phyloP scores from a whole-genome alignment of 1,140 invertebrate species.

The Helicoverpa armigera region DNA sequence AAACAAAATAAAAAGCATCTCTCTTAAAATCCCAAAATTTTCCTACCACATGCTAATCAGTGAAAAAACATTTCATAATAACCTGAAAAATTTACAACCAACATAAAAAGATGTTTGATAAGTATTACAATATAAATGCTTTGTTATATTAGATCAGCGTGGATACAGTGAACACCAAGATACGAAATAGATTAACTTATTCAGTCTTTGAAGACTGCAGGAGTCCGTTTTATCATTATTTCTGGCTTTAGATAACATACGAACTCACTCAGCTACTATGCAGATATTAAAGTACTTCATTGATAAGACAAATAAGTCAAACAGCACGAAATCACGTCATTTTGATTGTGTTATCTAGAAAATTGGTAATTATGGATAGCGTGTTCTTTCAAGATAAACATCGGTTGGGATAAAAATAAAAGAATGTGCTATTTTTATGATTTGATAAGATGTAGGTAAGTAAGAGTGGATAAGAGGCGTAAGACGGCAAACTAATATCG shows the following conservation, averaged over 20 bases:
- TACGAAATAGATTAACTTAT: no score
- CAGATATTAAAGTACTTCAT: not conserved
- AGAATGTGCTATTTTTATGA: not conserved
- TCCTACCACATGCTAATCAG: constrained; percentile 15
- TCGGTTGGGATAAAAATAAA: constrained; percentile 6
- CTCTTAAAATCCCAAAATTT: not conserved
- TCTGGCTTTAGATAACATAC: not conserved
- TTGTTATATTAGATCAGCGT: not conserved
- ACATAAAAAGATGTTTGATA: not conserved
- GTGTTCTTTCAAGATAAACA: not conserved
- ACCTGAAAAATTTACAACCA: not conserved
- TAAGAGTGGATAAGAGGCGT: no score
- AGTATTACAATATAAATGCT: not conserved
- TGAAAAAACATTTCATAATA: not conserved
- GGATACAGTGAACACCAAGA: no score
- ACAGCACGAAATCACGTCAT: not conserved
- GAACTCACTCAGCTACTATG: not conserved
- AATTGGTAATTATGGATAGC: not conserved
- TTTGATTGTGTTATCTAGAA: not conserved
- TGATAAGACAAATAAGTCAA: not conserved
- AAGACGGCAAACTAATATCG: no score
- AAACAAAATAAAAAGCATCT: not conserved
- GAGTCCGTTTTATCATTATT: not conserved
- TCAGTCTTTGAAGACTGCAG: not conserved
- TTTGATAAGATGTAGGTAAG: not conserved